phyloP scores from a whole-genome alignment of 30 jellyfish, hydroid and myxozoan genomes.

The Cassiopea xamachana region DNA sequence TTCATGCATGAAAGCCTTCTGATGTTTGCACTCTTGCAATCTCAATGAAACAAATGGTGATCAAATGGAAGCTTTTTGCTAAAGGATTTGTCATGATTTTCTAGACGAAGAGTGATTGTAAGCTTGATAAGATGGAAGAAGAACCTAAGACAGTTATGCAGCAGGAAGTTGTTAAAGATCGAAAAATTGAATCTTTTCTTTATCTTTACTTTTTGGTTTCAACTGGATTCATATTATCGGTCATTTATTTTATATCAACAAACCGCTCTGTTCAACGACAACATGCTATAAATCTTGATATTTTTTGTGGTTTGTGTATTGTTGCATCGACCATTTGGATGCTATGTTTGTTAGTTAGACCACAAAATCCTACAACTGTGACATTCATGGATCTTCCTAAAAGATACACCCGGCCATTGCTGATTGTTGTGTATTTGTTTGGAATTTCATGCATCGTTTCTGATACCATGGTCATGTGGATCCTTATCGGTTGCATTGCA shows the following conservation, averaged over 20 bases:
- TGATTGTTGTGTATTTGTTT: slow-evolving; percentile 57
- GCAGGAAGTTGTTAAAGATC: slow-evolving; percentile 40
- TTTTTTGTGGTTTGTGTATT: slow-evolving; percentile 57
- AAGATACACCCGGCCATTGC: slow-evolving; percentile 69
- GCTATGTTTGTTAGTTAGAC: slow-evolving; percentile 26
- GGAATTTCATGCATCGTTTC: slow-evolving; percentile 72
- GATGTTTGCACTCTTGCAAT: background rate
- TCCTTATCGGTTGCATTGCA: slow-evolving; percentile 57
- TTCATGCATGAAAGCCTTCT: background rate
- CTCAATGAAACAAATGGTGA: background rate
- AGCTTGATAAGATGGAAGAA: background rate
- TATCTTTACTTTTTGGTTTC: slow-evolving; percentile 69
- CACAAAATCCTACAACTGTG: slow-evolving; percentile 30
- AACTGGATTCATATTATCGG: slow-evolving; percentile 65
- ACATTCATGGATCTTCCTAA: slow-evolving; percentile 63
- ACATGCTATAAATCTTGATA: slow-evolving; percentile 44
- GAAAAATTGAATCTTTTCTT: slow-evolving; percentile 61
- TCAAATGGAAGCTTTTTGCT: background rate
- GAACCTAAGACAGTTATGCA: background rate
- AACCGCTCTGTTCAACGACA: slow-evolving; percentile 3
- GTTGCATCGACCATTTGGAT: slow-evolving; percentile 51
- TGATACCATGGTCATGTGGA: slow-evolving; percentile 65
- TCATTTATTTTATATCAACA: slow-evolving; percentile 42
- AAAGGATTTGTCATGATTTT: background rate
- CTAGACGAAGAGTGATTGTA: too few relatives aligned